Evolutionary conservation across 2,797 vertebrate species (phyloP).

Genomic region (Hipposideros larvatus): DNA sequence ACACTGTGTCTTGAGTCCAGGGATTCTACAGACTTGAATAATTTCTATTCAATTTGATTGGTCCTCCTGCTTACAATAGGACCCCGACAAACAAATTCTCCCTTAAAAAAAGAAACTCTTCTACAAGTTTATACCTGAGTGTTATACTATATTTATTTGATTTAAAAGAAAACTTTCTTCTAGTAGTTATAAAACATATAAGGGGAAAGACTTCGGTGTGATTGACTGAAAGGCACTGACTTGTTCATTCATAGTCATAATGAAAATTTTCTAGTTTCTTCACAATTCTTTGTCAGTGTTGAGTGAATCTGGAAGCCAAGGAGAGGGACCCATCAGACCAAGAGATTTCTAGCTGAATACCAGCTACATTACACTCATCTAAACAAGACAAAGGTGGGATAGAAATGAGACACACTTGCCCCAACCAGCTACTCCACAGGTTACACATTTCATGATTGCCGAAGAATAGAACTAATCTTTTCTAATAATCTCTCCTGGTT

Average conservation of each 20-base stretch:
- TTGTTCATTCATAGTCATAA: not conserved
- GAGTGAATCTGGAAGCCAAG: not conserved
- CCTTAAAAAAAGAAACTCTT: not conserved
- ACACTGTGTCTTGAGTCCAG: not conserved
- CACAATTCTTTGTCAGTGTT: not conserved
- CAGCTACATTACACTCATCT: not conserved
- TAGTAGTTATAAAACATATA: not conserved
- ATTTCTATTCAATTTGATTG: not conserved
- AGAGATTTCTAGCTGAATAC: not conserved
- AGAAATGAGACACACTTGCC: not conserved
- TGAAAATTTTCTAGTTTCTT: not conserved
- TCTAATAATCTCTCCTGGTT: not conserved
- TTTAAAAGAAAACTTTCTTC: not conserved
- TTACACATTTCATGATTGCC: not conserved
- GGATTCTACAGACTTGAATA: not conserved
- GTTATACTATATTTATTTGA: not conserved
- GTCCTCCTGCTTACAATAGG: not conserved
- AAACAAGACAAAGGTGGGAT: not conserved
- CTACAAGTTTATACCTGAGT: not conserved
- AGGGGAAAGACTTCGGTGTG: not conserved
- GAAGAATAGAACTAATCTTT: not conserved
- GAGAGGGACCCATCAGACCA: not conserved
- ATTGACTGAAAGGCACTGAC: not conserved
- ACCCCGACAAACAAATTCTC: not conserved
- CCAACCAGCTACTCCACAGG: not conserved